phyloP scores from a whole-genome alignment of 2,797 vertebrate species.

The Lepidocolaptes lacrymiger region DNA sequence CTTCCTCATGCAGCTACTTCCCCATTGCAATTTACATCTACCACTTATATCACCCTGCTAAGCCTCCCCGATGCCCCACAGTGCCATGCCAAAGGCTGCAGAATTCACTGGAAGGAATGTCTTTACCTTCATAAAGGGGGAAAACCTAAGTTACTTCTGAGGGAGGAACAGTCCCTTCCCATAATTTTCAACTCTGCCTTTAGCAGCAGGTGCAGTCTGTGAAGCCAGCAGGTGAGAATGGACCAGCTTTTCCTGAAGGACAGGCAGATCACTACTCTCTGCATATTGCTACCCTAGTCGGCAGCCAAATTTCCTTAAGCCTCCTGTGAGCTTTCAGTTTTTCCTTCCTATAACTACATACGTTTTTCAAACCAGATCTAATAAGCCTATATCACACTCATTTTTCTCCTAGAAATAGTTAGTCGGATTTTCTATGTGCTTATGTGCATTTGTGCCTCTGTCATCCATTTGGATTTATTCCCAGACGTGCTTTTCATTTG shows the following conservation, averaged over 20 bases:
- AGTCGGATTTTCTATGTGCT: neutral
- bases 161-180: neutral
- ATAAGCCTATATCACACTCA: neutral
- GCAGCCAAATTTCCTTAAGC: neutral
- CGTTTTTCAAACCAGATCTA: neutral
- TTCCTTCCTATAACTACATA: neutral
- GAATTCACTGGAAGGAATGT: neutral
- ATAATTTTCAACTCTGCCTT: neutral
- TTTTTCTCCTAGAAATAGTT: neutral
- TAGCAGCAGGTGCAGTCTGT: neutral
- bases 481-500: conserved; percentile 27
- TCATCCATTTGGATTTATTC: conserved; percentile 31
- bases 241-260: neutral
- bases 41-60: neutral
- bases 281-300: neutral
- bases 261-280: neutral
- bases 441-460: neutral
- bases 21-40: neutral
- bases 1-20: neutral
- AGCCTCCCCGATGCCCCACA: neutral
- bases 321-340: neutral
- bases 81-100: neutral
- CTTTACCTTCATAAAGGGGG: neutral
- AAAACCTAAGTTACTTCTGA: neutral
- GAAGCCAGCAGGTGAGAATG: neutral